Conservation (phyloP, 2,797 vertebrate genomes). For the Triplophysa yarkandensis region DNA sequence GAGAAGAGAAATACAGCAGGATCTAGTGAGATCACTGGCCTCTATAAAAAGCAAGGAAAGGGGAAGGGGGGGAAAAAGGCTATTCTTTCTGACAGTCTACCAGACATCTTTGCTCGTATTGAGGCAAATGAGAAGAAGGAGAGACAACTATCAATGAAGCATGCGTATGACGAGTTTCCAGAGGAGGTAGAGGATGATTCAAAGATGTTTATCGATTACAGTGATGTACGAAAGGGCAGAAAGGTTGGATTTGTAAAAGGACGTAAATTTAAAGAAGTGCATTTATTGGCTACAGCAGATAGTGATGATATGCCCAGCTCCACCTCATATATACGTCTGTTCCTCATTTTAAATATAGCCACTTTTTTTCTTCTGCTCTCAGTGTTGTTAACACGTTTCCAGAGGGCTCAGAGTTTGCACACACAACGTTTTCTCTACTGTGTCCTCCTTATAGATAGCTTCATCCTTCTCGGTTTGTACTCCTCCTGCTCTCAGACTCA, state of each 20-base stretch:
- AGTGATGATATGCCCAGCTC: conserved; percentile 75
- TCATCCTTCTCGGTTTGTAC: conserved; percentile 91
- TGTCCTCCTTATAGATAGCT: conserved; percentile 89
- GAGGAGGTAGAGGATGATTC: conserved; percentile 87
- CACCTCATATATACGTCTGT: conserved; percentile 88
- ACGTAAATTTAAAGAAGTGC: conserved; percentile 76
- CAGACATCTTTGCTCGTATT: conserved; percentile 94
- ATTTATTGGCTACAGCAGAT: conserved; percentile 71
- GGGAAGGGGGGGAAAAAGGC: conserved; percentile 78
- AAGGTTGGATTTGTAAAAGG: conserved; percentile 71
- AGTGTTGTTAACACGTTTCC: conserved; percentile 87
- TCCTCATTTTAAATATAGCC: conserved; percentile 91
- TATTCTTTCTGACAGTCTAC: conserved; percentile 78
- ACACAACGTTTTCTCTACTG: conserved; percentile 91
- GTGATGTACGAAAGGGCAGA: conserved; percentile 80
- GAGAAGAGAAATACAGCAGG: conserved; percentile 90
- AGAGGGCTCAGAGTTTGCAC: conserved; percentile 86
- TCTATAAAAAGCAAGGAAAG: conserved; percentile 82
- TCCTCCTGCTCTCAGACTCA: conserved; percentile 91
- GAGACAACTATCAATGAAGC: conserved; percentile 84
- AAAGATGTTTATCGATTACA: conserved; percentile 88
- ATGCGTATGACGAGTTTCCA: conserved; percentile 84
- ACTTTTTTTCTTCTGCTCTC: conserved; percentile 93
- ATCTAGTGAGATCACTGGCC: conserved; percentile 86
- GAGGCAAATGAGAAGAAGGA: conserved; percentile 89